Percentiles rank a stretch among this genome's conserved stretches.
These are phyloP conservation scores for Pelodytes ibericus DNA, from an alignment of 2,797 vertebrate species.

Conservation along the genomic window DNA sequence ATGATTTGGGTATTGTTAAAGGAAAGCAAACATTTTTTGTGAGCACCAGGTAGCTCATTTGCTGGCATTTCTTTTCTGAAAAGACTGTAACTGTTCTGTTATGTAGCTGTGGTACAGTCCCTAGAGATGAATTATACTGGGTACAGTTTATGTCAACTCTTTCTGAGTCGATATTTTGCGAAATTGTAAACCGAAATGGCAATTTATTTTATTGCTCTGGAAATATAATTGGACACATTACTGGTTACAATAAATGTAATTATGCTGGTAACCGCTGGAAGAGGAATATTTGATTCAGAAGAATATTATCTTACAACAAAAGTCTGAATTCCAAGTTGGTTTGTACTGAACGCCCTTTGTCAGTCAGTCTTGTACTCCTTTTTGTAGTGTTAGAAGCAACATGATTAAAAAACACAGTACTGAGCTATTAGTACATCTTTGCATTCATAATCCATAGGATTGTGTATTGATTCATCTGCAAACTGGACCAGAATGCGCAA, in stretches of 20 bases:
- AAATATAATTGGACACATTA: background rate
- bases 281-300: background rate
- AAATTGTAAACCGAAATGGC: background rate
- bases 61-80: background rate
- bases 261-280: background rate
- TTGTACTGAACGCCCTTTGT: background rate
- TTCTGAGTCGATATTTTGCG: background rate
- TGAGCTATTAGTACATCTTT: too few species aligned
- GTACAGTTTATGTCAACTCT: background rate
- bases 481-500: too few species aligned
- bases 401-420: too few species aligned
- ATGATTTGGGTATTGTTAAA: too few species aligned
- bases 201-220: background rate
- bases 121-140: background rate
- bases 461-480: too few species aligned
- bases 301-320: background rate
- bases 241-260: slow-evolving; percentile 4
- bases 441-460: too few species aligned
- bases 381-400: too few species aligned
- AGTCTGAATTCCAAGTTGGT: background rate
- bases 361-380: too few species aligned
- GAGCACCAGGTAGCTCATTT: background rate
- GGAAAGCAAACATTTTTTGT: background rate
- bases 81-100: background rate
- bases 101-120: background rate